Evolutionary conservation across 2,113 vertebrate species (phyloP).

Genomic region (Beaufortia kweichowensis): DNA sequence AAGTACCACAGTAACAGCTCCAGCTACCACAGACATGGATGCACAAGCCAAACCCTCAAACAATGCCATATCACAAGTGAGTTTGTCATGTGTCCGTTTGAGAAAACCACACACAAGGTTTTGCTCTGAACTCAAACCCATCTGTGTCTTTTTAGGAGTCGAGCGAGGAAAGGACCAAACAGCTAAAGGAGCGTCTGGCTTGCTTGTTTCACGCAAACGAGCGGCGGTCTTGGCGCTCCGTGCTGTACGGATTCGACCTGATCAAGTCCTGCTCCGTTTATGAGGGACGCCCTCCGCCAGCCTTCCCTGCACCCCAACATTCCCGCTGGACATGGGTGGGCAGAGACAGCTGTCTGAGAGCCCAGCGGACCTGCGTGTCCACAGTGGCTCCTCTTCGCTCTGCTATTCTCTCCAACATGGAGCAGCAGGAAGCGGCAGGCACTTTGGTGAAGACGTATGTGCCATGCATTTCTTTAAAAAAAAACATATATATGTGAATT

Average conservation of each 20-base stretch:
- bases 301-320: constrained; percentile 6
- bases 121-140: not conserved
- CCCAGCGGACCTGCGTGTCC: constrained; percentile 63
- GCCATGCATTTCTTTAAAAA: not conserved
- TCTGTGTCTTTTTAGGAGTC: constrained; percentile 74
- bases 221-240: constrained; percentile 80
- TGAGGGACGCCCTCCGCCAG: not conserved
- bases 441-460: constrained; percentile 74
- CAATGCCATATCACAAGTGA: constrained; percentile 62
- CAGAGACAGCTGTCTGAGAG: constrained; percentile 72
- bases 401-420: constrained; percentile 69
- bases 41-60: constrained; percentile 56
- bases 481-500: not conserved
- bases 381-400: constrained; percentile 67
- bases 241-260: constrained; percentile 87
- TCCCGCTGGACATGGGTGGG: constrained; percentile 79
- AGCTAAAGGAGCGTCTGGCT: constrained; percentile 84
- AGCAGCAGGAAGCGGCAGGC: constrained; percentile 65
- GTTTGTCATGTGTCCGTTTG: constrained; percentile 11
- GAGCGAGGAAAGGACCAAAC: constrained; percentile 82
- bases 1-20: constrained; percentile 60
- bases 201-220: constrained; percentile 84
- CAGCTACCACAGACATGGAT: constrained; percentile 30
- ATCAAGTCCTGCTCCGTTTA: constrained; percentile 75
- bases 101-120: not conserved